A percentile compares a stretch with the other conserved stretches of the same genome.
phyloP scores from a whole-genome alignment of 2,888 invertebrate genomes.

The Drosophila subsilvestris region DNA sequence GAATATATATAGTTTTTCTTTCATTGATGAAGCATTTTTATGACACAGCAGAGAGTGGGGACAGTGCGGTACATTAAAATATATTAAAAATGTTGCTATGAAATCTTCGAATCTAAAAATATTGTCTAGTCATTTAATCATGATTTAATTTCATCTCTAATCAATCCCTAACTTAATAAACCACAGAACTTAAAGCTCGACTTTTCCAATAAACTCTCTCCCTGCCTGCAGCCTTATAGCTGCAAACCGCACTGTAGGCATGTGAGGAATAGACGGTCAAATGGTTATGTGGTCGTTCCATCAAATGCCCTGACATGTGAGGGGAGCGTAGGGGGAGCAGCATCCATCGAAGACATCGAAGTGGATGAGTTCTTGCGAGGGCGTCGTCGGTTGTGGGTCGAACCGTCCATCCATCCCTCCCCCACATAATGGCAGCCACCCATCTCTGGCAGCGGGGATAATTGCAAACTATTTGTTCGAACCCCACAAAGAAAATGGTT shows the following conservation, averaged over 20 bases:
- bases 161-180: background rate
- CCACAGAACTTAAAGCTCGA: background rate
- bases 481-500: constrained; percentile 7
- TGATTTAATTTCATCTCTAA: background rate
- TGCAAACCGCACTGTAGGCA: constrained; percentile 16
- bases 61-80: background rate
- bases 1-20: constrained; percentile 22
- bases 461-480: constrained; percentile 39
- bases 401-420: background rate
- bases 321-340: background rate
- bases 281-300: constrained; percentile 43
- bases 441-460: constrained; percentile 17
- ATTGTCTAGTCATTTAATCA: too few relatives aligned
- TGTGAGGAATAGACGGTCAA: constrained; percentile 19
- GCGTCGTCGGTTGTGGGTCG: constrained; percentile 1
- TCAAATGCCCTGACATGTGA: constrained; percentile 35
- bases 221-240: background rate
- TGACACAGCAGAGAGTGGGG: background rate
- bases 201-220: background rate
- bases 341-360: background rate
- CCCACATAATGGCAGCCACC: background rate
- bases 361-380: constrained; percentile 8
- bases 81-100: background rate
- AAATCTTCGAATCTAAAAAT: too few relatives aligned
- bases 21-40: constrained; percentile 31